phyloP scores from a whole-genome alignment of 2,888 invertebrate species.

The Strigamia crassipes region DNA sequence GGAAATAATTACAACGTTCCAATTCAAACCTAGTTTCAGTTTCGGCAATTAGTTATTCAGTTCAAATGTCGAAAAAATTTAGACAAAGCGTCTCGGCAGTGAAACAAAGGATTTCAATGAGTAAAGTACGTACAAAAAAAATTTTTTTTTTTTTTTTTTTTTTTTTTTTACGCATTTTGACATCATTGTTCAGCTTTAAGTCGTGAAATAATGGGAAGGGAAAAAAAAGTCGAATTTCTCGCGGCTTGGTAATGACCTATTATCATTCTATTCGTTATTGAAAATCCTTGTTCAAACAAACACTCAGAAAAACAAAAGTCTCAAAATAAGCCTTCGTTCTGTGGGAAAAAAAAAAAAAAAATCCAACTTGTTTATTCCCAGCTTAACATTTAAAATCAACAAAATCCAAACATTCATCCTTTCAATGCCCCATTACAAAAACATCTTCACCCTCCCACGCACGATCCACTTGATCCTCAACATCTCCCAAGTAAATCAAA shows the following conservation, averaged over 20 bases:
- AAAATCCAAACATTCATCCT: slow-evolving; percentile 4
- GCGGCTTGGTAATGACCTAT: not conserved
- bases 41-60: too few species aligned
- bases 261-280: not conserved
- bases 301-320: not conserved
- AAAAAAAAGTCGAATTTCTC: too few species aligned
- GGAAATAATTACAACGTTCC: not conserved
- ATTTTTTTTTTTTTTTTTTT: not conserved
- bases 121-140: not conserved
- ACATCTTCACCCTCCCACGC: slow-evolving; percentile 7
- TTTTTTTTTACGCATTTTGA: too few species aligned
- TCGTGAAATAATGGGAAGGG: not conserved
- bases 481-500: not conserved
- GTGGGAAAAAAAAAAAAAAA: too few species aligned
- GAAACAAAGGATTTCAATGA: not conserved
- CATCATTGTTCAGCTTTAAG: not conserved
- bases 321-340: too few species aligned
- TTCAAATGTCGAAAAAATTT: too few species aligned
- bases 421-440: slow-evolving; percentile 5
- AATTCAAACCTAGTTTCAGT: too few species aligned
- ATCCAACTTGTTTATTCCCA: not conserved
- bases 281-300: not conserved
- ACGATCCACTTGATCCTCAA: slow-evolving; percentile 1
- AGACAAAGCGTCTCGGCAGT: too few species aligned
- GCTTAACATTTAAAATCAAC: not conserved